phyloP scores from a whole-genome alignment of 2,113 vertebrate species.

The Zosterops japonicus region DNA sequence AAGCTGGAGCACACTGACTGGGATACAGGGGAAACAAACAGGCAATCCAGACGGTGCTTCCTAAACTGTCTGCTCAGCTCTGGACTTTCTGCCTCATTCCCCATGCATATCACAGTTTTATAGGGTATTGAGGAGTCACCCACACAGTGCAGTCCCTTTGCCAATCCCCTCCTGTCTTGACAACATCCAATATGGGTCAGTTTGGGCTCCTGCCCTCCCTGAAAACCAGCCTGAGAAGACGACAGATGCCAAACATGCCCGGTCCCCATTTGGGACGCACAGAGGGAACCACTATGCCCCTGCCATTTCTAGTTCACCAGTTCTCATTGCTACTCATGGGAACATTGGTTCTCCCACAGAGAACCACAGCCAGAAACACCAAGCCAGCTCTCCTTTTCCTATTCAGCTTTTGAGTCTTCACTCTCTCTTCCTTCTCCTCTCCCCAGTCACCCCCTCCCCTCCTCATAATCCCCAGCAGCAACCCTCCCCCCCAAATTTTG shows the following conservation, averaged over 20 bases:
- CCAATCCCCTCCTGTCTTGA: not conserved
- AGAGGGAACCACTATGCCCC: fast-evolving
- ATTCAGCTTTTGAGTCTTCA: not conserved
- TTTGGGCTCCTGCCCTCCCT: not conserved
- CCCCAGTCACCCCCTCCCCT: not conserved
- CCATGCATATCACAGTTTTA: not conserved
- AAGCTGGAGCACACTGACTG: not conserved
- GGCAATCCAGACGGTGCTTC: not conserved
- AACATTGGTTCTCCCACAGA: not conserved
- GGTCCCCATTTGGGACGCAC: fast-evolving
- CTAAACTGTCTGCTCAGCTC: not conserved
- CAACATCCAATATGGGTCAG: fast-evolving
- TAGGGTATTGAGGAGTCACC: not conserved
- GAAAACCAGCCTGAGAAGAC: not conserved
- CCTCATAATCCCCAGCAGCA: not conserved
- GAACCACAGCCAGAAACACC: not conserved
- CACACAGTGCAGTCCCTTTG: not conserved
- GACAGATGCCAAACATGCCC: not conserved
- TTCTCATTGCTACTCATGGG: not conserved
- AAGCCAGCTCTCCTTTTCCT: not conserved
- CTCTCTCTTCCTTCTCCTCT: not conserved
- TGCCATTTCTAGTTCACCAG: not conserved
- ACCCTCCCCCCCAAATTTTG: not conserved
- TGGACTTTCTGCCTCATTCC: not conserved
- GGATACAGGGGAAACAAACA: not conserved